Evolutionary conservation across 2,888 invertebrate genomes (phyloP).

Genomic region (Alviniconcha strummeri): DNA sequence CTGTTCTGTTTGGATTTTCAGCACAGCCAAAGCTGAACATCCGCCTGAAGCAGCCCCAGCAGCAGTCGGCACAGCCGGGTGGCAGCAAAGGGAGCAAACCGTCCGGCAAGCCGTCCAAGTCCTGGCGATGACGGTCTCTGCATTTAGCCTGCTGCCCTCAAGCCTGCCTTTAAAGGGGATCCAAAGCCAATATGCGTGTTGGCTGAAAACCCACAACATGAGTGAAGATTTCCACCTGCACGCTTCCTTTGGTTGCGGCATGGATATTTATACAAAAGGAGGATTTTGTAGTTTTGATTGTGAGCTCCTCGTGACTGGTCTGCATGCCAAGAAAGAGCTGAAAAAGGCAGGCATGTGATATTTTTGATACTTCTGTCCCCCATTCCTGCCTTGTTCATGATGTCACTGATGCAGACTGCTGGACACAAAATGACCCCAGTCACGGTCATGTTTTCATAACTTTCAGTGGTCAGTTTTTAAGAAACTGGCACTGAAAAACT

Average conservation of each 20-base stretch:
- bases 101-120: conserved; percentile 12
- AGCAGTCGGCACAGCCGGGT: neutral
- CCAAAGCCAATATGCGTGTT: neutral
- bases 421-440: no score
- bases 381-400: no score
- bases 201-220: neutral
- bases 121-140: conserved; percentile 16
- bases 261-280: neutral
- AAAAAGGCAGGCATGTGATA: no score
- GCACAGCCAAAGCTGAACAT: neutral
- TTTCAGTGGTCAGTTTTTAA: no score
- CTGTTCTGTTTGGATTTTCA: neutral
- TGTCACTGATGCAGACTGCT: no score
- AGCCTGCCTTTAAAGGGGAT: neutral
- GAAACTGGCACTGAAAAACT: no score
- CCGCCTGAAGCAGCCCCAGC: conserved; percentile 13
- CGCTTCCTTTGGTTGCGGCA: neutral
- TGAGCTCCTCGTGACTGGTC: no score
- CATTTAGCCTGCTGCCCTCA: neutral
- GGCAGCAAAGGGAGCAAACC: neutral
- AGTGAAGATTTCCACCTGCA: neutral
- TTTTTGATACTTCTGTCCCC: no score
- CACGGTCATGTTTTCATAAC: no score
- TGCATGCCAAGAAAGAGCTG: no score
- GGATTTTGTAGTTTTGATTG: no score